Base-by-base conservation (phyloP, 1,140 invertebrate species). In the Scaptomyza graminum region DNA sequence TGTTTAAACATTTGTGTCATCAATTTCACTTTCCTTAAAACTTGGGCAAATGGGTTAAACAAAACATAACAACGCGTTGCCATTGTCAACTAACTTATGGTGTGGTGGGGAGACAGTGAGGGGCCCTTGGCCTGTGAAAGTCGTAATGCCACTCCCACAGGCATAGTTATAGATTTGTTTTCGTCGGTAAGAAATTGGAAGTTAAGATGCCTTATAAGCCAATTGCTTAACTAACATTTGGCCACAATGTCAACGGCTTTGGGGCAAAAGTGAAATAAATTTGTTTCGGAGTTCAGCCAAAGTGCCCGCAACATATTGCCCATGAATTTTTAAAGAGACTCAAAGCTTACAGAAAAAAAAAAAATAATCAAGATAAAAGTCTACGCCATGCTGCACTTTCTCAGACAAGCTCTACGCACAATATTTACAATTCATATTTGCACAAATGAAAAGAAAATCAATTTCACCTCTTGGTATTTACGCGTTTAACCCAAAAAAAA, bases 391-490 rank as follows among this genome's bases (percentile, higher is more conserved):
- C 64, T 84, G 88, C 88, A 90, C 90, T 91, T 91, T 91, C 67
- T 70, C 61, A 55, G 37, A 46, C 60, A 12, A 39, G 51, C 47
- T 46, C 67, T 71, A 81, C 76, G 80, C 79, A 88, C 87, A 91
- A 90, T 91, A 90, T 91, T 91, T 90, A 90, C 85, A 76, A 79
- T 90, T 91, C 77, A 90, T 90, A 90, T 91, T 91, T 91, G 82
- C 90, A 65, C 90, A 91, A 91, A 90, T 82, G 90, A 91, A 91
- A 90, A 88, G 85, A 90, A 91, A 91, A 91, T 91, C 90, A 91
- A 91, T 91, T 91, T 91, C 90, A 91, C 90, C 82, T 90, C 82
- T 65, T 71, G 82, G 74, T 76, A 87, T 89, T 90, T 90, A 67
- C 59, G 63, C 85, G 66, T 69, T 91, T 90, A 90, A 90, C 90